These are phyloP conservation scores for Lycia hirtaria DNA, from an alignment of 2,888 invertebrate species.

Conservation along the genomic window DNA sequence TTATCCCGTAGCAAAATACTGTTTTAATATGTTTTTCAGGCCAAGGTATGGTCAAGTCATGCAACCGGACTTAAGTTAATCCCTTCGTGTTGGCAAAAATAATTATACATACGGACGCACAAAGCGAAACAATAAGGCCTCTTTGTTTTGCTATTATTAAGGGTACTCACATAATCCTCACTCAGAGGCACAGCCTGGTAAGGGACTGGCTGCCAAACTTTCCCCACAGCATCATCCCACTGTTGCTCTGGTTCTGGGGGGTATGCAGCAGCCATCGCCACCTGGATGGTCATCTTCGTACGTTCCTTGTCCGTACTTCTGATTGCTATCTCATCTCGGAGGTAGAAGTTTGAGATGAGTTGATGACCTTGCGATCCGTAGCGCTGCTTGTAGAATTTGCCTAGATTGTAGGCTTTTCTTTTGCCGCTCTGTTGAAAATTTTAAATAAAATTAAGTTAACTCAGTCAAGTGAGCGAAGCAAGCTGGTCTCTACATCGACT, in stretches of 20 bases:
- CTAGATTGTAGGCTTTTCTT: constrained; percentile 66
- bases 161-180: constrained; percentile 72
- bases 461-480: too few species aligned
- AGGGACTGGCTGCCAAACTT: constrained; percentile 76
- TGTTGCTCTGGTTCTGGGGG: constrained; percentile 73
- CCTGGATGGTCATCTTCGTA: constrained; percentile 73
- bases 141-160: too few species aligned
- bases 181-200: constrained; percentile 66
- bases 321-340: constrained; percentile 62
- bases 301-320: constrained; percentile 77
- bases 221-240: constrained; percentile 73
- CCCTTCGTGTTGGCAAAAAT: too few species aligned
- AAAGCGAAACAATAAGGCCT: too few species aligned
- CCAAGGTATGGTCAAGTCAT: too few species aligned
- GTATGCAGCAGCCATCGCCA: constrained; percentile 73
- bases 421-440: constrained; percentile 62
- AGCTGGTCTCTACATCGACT: too few species aligned
- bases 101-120: too few species aligned
- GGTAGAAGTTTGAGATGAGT: constrained; percentile 66
- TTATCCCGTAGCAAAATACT: too few species aligned
- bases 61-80: too few species aligned
- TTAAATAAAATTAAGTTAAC: not conserved
- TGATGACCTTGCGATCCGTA: constrained; percentile 61
- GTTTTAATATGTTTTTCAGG: too few species aligned
- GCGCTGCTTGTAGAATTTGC: constrained; percentile 65